Percentiles rank a stretch among this genome's conserved stretches.
These are phyloP conservation scores for Drosophila neocordata DNA, from an alignment of 1,140 invertebrate species.

Conservation along the genomic window DNA sequence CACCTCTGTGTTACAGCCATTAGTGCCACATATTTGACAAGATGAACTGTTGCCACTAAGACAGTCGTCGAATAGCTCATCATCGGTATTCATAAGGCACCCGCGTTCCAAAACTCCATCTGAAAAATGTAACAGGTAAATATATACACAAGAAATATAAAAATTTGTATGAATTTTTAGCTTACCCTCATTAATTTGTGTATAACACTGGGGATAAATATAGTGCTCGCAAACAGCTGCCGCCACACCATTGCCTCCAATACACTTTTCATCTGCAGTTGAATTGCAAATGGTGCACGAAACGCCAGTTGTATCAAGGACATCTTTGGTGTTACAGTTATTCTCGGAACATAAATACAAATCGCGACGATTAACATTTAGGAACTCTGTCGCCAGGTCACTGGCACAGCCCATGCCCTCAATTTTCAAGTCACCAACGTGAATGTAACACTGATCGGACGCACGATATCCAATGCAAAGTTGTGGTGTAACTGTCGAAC, in stretches of 20 bases:
- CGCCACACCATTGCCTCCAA: rapidly evolving
- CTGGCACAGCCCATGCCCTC: constrained; percentile 66
- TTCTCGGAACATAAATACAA: constrained; percentile 56
- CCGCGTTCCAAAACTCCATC: constrained; percentile 62
- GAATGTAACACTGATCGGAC: constrained; percentile 69
- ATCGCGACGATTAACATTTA: constrained; percentile 41
- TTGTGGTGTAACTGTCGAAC: constrained; percentile 12
- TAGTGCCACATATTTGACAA: constrained; percentile 48
- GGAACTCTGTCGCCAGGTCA: constrained; percentile 40
- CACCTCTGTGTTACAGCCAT: constrained; percentile 54
- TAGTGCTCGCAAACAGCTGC: constrained; percentile 37
- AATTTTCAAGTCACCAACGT: constrained; percentile 44
- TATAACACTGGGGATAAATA: constrained; percentile 55
- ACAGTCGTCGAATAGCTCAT: constrained; percentile 62
- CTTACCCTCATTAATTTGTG: constrained; percentile 48
- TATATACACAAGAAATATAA: neutral
- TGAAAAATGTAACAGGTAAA: constrained; percentile 4
- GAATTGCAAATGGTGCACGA: constrained; percentile 51
- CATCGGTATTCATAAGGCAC: constrained; percentile 56
- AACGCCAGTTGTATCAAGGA: constrained; percentile 9
- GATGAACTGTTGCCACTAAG: constrained; percentile 30
- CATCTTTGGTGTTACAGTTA: constrained; percentile 65
- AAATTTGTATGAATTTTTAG: neutral
- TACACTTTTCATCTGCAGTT: constrained; percentile 23
- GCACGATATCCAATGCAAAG: constrained; percentile 50